Base-by-base conservation (phyloP, 2,888 invertebrate species). In the Branchipolynoe longqiensis region DNA sequence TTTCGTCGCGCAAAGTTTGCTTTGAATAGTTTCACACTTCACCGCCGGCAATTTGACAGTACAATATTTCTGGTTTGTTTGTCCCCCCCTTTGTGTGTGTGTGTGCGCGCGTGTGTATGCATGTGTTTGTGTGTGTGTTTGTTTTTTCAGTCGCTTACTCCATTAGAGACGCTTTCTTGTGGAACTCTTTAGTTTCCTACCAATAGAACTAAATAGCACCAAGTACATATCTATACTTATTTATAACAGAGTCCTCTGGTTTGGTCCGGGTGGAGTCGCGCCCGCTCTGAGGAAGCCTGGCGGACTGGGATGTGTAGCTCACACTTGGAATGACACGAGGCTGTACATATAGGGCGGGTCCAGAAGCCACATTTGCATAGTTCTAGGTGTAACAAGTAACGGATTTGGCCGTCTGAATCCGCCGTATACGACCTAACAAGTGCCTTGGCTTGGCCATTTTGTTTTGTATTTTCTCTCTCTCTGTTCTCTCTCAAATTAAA, bases 141-240 rank as follows among this genome's bases (percentile, higher is more conserved):
- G 69, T n/a, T n/a, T n/a, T n/a, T n/a, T n/a, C n/a, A n/a, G n/a
- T n/a, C n/a, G n/a, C n/a, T n/a, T n/a, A n/a, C n/a, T n/a, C n/a
- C n/a, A n/a, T n/a, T n/a, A n/a, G n/a, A 69, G 36, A 69, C 69
- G 69, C 69, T 69, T 69, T 69, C 69, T 69, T 38, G 36, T 69
- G 69, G 69, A 69, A 69, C 69, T 69, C n/a, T 33, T 69, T 69
- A 69, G 41, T 54, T 48, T 78, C 48, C 78, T 78, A 78, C 78
- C 78, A 78, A 78, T 54, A 78, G 78, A 78, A 78, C 78, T 78
- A 78, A 78, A 78, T 78, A 78, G 78, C 78, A 78, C 78, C 78
- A 78, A 78, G 78, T 78, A 78, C 78, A 54, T 78, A 78, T 78
- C 78, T 78, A 78, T 78, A 78, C 78, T 78, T 78, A 78, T 48